Percentiles rank a stretch among this genome's conserved stretches.
phyloP scores from a whole-genome alignment of 2,888 invertebrate genomes.

The Euzetes globulus region DNA sequence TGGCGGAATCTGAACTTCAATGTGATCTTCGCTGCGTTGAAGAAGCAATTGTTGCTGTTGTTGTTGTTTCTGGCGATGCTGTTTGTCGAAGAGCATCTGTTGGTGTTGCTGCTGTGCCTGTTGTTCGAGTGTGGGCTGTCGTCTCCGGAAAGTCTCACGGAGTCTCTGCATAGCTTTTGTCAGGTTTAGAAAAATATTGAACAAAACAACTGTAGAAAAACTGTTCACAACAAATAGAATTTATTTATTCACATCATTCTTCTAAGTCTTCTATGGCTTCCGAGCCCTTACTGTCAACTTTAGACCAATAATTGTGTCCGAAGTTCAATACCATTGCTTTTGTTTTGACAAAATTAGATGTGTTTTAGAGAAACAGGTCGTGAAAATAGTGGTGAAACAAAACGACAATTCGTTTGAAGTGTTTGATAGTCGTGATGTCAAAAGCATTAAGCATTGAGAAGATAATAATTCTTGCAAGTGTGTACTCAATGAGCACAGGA shows the following conservation, averaged over 20 bases:
- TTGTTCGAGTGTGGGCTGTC: slow-evolving; percentile 27
- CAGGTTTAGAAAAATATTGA: slow-evolving; percentile 27
- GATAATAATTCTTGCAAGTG: not conserved
- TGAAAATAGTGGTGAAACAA: not conserved
- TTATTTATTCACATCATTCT: slow-evolving; percentile 6
- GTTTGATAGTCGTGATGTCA: not conserved
- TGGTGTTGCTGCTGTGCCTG: slow-evolving; percentile 25
- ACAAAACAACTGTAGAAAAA: slow-evolving; percentile 5
- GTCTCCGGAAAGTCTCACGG: slow-evolving; percentile 35
- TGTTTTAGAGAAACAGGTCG: not conserved
- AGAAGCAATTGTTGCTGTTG: not conserved
- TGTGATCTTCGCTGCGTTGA: not conserved
- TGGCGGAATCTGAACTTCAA: not conserved
- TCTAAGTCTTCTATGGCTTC: not conserved
- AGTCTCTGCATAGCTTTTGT: slow-evolving; percentile 35
- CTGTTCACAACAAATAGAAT: too few relatives aligned
- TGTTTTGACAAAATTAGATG: not conserved
- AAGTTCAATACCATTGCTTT: not conserved
- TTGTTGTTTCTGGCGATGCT: not conserved
- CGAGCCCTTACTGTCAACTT: not conserved
- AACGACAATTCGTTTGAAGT: not conserved
- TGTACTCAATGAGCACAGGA: not conserved
- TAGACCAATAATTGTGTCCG: not conserved
- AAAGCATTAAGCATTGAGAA: slow-evolving; percentile 7
- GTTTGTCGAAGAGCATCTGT: not conserved